These are phyloP conservation scores for Ceyx cyanopectus DNA, from an alignment of 2,113 vertebrate species.

Conservation along the genomic window DNA sequence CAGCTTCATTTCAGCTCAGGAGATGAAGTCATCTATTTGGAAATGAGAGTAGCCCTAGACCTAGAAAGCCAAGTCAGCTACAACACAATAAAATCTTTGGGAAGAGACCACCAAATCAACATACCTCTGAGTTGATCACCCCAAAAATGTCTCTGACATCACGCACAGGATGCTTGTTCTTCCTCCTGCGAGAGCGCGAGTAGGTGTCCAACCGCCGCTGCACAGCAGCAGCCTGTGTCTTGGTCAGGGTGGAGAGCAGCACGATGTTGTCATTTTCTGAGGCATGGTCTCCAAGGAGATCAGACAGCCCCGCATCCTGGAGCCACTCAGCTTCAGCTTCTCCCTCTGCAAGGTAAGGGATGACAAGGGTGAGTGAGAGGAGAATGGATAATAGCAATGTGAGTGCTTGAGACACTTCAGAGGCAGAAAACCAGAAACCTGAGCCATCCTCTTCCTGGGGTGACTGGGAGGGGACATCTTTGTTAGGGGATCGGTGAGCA, in stretches of 20 bases:
- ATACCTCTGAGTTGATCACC: constrained; percentile 67
- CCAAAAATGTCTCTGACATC: constrained; percentile 87
- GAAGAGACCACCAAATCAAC: neutral
- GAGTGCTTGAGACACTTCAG: neutral
- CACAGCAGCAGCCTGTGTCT: constrained; percentile 86
- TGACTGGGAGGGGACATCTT: neutral
- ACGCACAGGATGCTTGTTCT: constrained; percentile 80
- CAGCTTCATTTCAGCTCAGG: neutral
- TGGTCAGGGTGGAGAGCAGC: constrained; percentile 89
- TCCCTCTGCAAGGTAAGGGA: constrained; percentile 74
- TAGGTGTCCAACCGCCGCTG: constrained; percentile 85
- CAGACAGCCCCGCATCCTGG: constrained; percentile 84
- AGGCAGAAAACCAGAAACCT: neutral
- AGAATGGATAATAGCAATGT: rapidly evolving
- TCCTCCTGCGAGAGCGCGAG: constrained; percentile 81
- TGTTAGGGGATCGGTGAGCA: too few relatives aligned
- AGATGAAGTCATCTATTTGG: neutral
- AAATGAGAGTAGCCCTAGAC: neutral
- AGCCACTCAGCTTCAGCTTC: constrained; percentile 90
- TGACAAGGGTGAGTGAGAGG: neutral
- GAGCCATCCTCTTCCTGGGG: rapidly evolving
- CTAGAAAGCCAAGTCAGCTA: neutral
- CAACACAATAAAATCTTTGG: rapidly evolving
- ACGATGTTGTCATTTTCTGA: constrained; percentile 78
- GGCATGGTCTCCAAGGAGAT: constrained; percentile 79